A percentile compares a stretch with the other conserved stretches of the same genome.
Conservation (phyloP, 2,888 invertebrate genomes). For the Chalcosyrphus nemorum region DNA sequence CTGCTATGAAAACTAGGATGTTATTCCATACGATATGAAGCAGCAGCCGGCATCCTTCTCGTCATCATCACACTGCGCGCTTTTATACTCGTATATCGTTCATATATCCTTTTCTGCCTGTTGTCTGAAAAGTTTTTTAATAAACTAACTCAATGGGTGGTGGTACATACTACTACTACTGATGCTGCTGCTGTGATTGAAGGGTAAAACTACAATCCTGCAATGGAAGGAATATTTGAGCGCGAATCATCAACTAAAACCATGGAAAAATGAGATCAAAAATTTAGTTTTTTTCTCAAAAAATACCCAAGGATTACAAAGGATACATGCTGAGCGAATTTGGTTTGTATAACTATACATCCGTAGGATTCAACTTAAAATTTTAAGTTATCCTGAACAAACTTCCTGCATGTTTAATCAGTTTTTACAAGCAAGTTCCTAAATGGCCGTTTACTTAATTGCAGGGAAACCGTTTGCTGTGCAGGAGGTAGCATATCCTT, state of each 20-base stretch:
- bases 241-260: constrained; percentile 34
- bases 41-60: constrained; percentile 16
- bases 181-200: constrained; percentile 52
- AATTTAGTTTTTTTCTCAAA: background rate
- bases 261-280: constrained; percentile 36
- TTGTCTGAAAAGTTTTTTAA: constrained; percentile 70
- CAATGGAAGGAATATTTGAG: background rate
- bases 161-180: constrained; percentile 12
- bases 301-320: background rate
- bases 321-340: background rate
- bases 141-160: constrained; percentile 66
- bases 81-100: constrained; percentile 15
- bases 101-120: constrained; percentile 47
- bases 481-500: too few species aligned
- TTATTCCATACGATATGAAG: constrained; percentile 34
- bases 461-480: too few species aligned
- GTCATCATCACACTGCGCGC: constrained; percentile 20
- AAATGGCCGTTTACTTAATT: background rate
- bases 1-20: constrained; percentile 60
- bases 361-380: background rate
- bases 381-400: background rate
- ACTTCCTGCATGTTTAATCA: background rate
- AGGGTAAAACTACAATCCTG: constrained; percentile 27
- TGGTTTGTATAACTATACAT: background rate
- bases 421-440: background rate